A percentile compares a stretch with the other conserved stretches of the same genome.
These are phyloP conservation scores for Drosophila ezoana DNA, from an alignment of 2,888 invertebrate species.

Conservation along the genomic window DNA sequence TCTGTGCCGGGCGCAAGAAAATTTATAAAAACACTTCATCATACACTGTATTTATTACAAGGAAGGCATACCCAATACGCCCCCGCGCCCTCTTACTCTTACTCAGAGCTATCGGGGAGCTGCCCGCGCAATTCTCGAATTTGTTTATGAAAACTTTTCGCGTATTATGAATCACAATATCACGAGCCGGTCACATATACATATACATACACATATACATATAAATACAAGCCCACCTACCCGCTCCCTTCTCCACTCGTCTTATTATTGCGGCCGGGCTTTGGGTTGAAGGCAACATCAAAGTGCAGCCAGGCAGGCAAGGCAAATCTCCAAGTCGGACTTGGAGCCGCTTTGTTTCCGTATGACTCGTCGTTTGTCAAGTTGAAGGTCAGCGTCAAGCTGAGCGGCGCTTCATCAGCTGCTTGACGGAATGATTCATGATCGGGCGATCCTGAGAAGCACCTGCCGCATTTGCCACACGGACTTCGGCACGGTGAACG, in stretches of 20 bases:
- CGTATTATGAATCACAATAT: constrained; percentile 68
- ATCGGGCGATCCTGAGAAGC: constrained; percentile 44
- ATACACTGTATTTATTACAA: constrained; percentile 63
- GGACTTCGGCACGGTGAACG: constrained; percentile 10
- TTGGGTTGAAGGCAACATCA: constrained; percentile 71
- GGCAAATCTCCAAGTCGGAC: constrained; percentile 45
- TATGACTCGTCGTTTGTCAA: constrained; percentile 73
- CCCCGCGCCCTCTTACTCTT: constrained; percentile 18
- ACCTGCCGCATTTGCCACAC: constrained; percentile 36
- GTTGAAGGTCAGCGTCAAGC: constrained; percentile 65
- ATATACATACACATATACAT: neutral
- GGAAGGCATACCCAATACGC: constrained; percentile 41
- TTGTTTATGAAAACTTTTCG: constrained; percentile 70
- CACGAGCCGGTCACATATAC: constrained; percentile 25
- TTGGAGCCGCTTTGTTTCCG: constrained; percentile 69
- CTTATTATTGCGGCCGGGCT: constrained; percentile 25
- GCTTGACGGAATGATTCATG: constrained; percentile 50
- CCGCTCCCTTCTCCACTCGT: neutral
- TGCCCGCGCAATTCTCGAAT: constrained; percentile 47
- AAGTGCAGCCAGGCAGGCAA: constrained; percentile 55
- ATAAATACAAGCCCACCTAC: neutral
- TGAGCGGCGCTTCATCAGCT: constrained; percentile 12
- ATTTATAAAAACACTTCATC: constrained; percentile 65
- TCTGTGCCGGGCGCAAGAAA: constrained; percentile 69
- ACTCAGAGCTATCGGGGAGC: constrained; percentile 31